Percentiles rank a stretch among this genome's conserved stretches.
These are phyloP conservation scores for Xenopus tropicalis DNA, from an alignment of 2,113 vertebrate genomes.

Conservation along the genomic window DNA sequence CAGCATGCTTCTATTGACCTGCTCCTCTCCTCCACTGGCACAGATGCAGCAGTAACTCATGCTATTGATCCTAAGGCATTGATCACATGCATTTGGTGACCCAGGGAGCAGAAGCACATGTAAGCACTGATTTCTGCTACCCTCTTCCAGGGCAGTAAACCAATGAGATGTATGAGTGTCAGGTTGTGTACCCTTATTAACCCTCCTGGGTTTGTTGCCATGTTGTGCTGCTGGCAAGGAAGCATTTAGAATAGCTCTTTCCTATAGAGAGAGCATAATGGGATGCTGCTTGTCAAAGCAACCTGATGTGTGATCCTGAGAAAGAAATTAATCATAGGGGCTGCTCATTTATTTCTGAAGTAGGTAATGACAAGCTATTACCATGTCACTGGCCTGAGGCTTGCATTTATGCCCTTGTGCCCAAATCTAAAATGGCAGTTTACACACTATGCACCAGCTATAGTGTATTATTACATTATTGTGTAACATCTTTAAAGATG, in stretches of 20 bases:
- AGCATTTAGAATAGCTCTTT: not conserved
- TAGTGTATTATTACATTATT: too few species aligned
- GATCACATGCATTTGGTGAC: constrained; percentile 60
- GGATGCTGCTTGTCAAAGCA: not conserved
- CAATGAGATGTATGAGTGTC: constrained; percentile 37
- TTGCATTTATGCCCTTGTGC: not conserved
- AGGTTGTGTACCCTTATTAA: constrained; percentile 35
- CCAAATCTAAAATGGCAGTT: constrained; percentile 13
- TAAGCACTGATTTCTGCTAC: constrained; percentile 40
- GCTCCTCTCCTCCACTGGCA: constrained; percentile 56
- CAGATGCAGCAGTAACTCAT: constrained; percentile 70
- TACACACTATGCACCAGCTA: too few species aligned
- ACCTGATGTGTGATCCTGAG: not conserved
- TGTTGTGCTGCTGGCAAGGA: constrained; percentile 1
- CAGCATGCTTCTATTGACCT: constrained; percentile 58
- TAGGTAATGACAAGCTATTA: not conserved
- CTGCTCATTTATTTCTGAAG: not conserved
- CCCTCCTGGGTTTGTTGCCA: constrained; percentile 20
- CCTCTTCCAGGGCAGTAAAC: constrained; percentile 42
- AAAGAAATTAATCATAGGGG: not conserved
- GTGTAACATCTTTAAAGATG: too few species aligned
- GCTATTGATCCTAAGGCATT: constrained; percentile 70
- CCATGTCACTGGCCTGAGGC: constrained; percentile 4
- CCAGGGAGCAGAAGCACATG: constrained; percentile 49
- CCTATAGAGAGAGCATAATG: not conserved